These are phyloP conservation scores for Graptemys geographica DNA, from an alignment of 2,797 vertebrate genomes.

Conservation along the genomic window DNA sequence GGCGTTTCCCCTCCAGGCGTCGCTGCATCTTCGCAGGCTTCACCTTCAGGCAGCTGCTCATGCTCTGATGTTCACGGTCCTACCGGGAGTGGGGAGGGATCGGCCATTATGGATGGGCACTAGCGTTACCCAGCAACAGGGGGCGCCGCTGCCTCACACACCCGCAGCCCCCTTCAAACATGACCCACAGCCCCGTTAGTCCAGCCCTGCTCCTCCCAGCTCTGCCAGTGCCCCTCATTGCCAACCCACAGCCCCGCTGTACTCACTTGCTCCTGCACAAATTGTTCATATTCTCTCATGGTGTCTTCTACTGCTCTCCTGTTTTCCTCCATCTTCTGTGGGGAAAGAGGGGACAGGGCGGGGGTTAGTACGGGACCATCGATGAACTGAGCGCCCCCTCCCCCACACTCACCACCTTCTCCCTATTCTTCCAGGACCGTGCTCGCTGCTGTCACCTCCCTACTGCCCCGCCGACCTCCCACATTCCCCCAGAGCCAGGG, in stretches of 20 bases:
- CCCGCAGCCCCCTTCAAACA: too few relatives aligned
- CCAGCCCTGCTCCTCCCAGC: too few relatives aligned
- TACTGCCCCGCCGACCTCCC: background rate
- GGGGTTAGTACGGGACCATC: background rate
- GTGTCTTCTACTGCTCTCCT: background rate
- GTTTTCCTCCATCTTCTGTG: background rate
- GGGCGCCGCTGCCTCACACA: too few relatives aligned
- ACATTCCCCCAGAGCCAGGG: background rate
- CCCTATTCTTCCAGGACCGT: background rate
- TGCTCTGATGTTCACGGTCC: too few relatives aligned
- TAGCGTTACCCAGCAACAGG: too few relatives aligned
- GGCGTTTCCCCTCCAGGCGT: too few relatives aligned
- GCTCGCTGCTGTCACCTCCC: background rate
- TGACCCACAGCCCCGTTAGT: too few relatives aligned
- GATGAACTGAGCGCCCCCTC: background rate
- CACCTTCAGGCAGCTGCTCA: too few relatives aligned
- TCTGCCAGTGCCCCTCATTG: fast-evolving
- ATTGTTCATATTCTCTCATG: background rate
- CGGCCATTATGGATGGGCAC: too few relatives aligned
- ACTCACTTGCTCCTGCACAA: background rate
- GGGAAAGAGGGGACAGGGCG: background rate
- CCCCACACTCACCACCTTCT: too few relatives aligned
- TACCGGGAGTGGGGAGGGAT: too few relatives aligned
- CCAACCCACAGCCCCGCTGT: background rate
- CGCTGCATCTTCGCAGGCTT: too few relatives aligned